A percentile compares a stretch with the other conserved stretches of the same genome.
Evolutionary conservation across 1,140 invertebrate species (phyloP).

Genomic region (Aphidius ervi): DNA sequence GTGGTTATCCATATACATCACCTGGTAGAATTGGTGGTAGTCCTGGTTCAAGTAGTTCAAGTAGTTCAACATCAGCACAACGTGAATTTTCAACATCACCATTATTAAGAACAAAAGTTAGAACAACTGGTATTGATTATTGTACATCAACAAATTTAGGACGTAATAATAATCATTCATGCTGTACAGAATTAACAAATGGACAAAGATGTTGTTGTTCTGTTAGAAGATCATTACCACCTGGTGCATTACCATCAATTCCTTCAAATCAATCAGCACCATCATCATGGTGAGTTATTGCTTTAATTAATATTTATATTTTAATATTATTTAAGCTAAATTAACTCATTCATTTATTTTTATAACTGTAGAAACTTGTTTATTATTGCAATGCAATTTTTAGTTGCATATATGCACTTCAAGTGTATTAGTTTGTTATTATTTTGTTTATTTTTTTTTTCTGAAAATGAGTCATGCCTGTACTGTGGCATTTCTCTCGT

Average conservation of each 20-base stretch:
- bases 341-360: background rate
- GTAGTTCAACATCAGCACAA: conserved; percentile 46
- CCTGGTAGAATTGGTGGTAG: conserved; percentile 47
- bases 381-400: background rate
- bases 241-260: conserved; percentile 55
- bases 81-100: conserved; percentile 50
- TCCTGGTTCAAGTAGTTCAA: conserved; percentile 53
- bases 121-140: conserved; percentile 51
- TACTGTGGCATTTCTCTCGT: no score
- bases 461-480: no score
- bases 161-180: conserved; percentile 52
- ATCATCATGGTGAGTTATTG: conserved; percentile 60
- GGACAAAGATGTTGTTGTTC: conserved; percentile 45
- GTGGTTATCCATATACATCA: conserved; percentile 46
- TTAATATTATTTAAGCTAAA: background rate
- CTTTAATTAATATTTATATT: background rate
- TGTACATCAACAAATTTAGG: conserved; percentile 8
- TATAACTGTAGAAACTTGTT: background rate
- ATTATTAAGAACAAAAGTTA: conserved; percentile 52
- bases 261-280: conserved; percentile 49
- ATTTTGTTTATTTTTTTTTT: no score
- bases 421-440: no score
- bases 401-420: no score
- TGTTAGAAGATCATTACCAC: conserved; percentile 50
- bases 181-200: conserved; percentile 43